Evolutionary conservation across 37 sponge, comb jelly and placozoan genomes (phyloP).

Genomic region (Beroe forskalii): DNA sequence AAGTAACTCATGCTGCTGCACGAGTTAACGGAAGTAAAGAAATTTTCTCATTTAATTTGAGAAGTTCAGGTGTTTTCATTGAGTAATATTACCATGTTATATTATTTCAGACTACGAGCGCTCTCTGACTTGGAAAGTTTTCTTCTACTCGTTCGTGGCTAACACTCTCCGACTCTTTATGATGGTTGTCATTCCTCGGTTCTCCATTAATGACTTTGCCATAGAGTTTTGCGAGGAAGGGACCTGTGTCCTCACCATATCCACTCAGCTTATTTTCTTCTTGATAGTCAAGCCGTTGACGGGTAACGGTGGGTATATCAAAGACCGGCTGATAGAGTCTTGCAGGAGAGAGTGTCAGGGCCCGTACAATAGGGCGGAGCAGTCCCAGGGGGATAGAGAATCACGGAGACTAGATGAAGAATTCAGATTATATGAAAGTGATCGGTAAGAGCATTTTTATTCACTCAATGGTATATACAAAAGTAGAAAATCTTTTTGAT

Average conservation of each 20-base stretch:
- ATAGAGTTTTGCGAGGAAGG: slow-evolving; percentile 21
- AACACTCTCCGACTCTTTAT: not conserved
- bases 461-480: too few relatives aligned
- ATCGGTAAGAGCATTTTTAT: not conserved
- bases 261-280: not conserved
- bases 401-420: not conserved
- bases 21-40: too few relatives aligned
- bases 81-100: too few relatives aligned
- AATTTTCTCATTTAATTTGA: too few relatives aligned
- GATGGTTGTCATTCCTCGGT: not conserved
- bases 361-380: too few relatives aligned
- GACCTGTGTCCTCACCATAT: not conserved
- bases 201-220: not conserved
- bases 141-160: slow-evolving; percentile 1
- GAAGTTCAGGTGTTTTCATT: too few relatives aligned
- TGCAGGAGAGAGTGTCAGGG: too few relatives aligned
- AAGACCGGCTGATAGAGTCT: too few relatives aligned
- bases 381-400: too few relatives aligned
- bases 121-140: not conserved
- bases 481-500: too few relatives aligned
- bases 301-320: not conserved
- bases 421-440: not conserved
- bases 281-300: not conserved
- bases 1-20: too few relatives aligned
- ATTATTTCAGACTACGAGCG: not conserved